Evolutionary conservation across 2,888 invertebrate species (phyloP), one percentile per base, ranked within the genome.

Genomic region (Synanthedon vespiformis): DNA sequence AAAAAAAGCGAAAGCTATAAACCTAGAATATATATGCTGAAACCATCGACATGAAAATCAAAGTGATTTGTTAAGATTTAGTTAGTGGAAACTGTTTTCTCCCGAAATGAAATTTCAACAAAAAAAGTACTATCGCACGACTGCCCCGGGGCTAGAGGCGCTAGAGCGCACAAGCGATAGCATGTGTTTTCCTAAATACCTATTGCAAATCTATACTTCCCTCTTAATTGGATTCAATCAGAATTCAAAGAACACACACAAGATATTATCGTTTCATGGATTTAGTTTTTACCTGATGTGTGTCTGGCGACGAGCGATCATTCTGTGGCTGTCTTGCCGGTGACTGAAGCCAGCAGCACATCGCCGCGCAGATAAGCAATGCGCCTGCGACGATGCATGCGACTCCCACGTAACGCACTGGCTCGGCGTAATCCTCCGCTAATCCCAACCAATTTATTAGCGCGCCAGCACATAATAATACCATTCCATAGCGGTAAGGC

Each of bases 331-430:
- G 81, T 58, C 87, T 66, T 52, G 85, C 84, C 14, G 89, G 88
- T 40, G 86, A 83, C 74, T 88, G 91, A 62, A 92, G 86, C 92
- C 92, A 93, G 75, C 92, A 92, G 74, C 92, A 92, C 91, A 92
- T 92, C 53, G 92, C 92, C 22, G 91, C 90, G 69, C 92, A 92
- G 64, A 92, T 92, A 64, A 92, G 90, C 59, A 92, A 86, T 2
- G 92, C 92, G 40, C 92, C 92, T 14, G 91, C 92, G n/a, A 92
- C 90, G 61, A 93, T 92, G 77, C 92, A 92, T 22, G 92, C 92
- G 55, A 92, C 92, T 58, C 92, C 92, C 61, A 92, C 90, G 74
- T 92, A 93, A 68, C 92, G 88, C 59, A 92, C 90, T 5, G 92
- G 92, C 73, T 92, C 92, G 53, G 92, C 91, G 72, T 92, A 92